phyloP scores from a whole-genome alignment of 2,797 vertebrate genomes.

The Melopsittacus undulatus region DNA sequence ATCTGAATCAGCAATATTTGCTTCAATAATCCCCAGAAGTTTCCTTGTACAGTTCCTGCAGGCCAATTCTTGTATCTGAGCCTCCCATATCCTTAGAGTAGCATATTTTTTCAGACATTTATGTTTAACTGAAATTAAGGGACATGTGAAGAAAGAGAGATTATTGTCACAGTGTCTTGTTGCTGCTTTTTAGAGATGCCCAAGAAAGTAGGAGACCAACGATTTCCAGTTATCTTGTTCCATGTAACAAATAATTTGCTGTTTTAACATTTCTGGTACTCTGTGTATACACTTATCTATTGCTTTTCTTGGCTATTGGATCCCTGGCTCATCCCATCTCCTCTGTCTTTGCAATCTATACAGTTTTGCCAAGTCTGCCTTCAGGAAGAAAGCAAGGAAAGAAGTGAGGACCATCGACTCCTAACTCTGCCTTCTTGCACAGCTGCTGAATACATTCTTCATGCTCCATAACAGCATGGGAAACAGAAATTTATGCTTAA shows the following conservation, averaged over 20 bases:
- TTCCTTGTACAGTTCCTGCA: neutral
- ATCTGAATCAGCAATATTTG: constrained; percentile 10
- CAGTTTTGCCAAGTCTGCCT: neutral
- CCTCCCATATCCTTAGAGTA: neutral
- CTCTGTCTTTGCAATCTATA: neutral
- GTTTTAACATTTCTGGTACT: neutral
- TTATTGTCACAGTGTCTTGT: neutral
- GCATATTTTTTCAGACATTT: neutral
- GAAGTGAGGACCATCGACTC: neutral
- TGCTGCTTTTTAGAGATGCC: neutral
- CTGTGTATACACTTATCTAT: neutral
- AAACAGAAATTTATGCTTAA: neutral
- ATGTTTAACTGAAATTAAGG: neutral
- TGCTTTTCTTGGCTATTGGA: neutral
- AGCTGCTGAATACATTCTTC: neutral
- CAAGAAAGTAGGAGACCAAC: neutral
- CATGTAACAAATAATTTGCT: neutral
- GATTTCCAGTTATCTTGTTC: neutral
- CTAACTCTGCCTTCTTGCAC: neutral
- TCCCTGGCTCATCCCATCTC: neutral
- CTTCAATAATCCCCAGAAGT: neutral
- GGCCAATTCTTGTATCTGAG: neutral
- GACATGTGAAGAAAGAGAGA: neutral
- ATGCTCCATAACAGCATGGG: neutral
- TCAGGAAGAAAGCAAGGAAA: neutral